A percentile compares a stretch with the other conserved stretches of the same genome.
Evolutionary conservation across 2,888 invertebrate genomes (phyloP).

Genomic region (Mesorhabditis sp.): DNA sequence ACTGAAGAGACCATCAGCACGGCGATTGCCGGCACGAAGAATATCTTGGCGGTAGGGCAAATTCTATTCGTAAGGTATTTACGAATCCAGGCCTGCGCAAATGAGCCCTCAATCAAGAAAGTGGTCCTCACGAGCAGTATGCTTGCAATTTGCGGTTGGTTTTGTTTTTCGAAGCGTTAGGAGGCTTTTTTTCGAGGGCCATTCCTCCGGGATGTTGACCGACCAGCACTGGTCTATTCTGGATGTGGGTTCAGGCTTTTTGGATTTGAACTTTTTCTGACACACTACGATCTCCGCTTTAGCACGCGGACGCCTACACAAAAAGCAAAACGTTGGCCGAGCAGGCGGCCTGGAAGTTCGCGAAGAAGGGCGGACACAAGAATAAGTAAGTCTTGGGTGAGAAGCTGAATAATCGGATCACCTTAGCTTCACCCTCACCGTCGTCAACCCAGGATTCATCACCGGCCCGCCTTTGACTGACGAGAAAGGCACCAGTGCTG

Average conservation of each 20-base stretch:
- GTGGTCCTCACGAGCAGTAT: neutral
- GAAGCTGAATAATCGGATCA: no score
- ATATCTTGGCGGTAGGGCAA: no score
- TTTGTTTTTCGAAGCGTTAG: neutral
- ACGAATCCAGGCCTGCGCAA: neutral
- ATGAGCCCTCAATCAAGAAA: neutral
- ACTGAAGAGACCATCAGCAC: no score
- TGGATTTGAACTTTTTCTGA: no score
- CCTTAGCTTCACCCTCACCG: neutral
- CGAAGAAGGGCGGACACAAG: neutral
- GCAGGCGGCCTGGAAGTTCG: neutral
- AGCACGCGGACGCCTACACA: neutral
- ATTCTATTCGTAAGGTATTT: neutral
- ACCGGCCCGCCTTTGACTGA: neutral
- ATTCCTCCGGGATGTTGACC: neutral
- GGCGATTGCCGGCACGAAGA: no score
- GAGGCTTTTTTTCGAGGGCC: neutral
- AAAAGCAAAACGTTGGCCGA: neutral
- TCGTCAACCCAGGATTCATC: neutral
- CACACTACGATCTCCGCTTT: no score
- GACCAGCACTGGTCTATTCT: neutral
- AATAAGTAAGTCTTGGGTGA: neutral
- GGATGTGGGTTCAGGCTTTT: neutral
- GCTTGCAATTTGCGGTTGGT: neutral
- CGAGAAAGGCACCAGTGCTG: neutral